phyloP scores from a whole-genome alignment of 1,140 invertebrate genomes.

The Bombus haemorrhoidalis region DNA sequence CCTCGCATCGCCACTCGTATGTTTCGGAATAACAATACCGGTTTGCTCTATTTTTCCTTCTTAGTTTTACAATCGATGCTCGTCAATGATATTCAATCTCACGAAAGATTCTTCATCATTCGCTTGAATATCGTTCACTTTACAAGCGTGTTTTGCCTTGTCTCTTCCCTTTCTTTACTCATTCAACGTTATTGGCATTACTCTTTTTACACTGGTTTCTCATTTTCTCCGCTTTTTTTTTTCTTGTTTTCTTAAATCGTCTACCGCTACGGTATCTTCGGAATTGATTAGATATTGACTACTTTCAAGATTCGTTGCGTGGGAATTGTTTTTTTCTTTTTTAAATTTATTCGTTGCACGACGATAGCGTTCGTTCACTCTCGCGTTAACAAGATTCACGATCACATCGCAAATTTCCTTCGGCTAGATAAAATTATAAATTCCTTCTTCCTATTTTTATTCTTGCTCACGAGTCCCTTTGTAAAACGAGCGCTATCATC shows the following conservation, averaged over 20 bases:
- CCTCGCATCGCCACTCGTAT: constrained; percentile 47
- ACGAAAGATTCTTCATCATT: constrained; percentile 64
- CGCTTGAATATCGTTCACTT: constrained; percentile 44
- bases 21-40: constrained; percentile 27
- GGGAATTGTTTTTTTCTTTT: constrained; percentile 59
- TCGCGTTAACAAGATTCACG: background rate
- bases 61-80: constrained; percentile 38
- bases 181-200: constrained; percentile 14
- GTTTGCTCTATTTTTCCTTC: background rate
- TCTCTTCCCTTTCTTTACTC: constrained; percentile 26
- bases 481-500: constrained; percentile 43
- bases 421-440: constrained; percentile 33
- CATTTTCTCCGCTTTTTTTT: background rate
- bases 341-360: background rate
- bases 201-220: constrained; percentile 15
- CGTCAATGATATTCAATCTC: constrained; percentile 52
- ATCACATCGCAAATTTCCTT: constrained; percentile 19
- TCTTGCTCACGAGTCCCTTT: too few species aligned
- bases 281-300: constrained; percentile 74
- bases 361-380: constrained; percentile 31
- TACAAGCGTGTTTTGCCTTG: constrained; percentile 31
- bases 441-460: background rate
- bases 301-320: constrained; percentile 77
- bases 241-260: constrained; percentile 35
- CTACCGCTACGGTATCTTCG: constrained; percentile 60